Percentiles rank a stretch among this genome's conserved stretches.
These are phyloP conservation scores for Cochlearius cochlearius DNA, from an alignment of 2,113 vertebrate species.

Conservation along the genomic window DNA sequence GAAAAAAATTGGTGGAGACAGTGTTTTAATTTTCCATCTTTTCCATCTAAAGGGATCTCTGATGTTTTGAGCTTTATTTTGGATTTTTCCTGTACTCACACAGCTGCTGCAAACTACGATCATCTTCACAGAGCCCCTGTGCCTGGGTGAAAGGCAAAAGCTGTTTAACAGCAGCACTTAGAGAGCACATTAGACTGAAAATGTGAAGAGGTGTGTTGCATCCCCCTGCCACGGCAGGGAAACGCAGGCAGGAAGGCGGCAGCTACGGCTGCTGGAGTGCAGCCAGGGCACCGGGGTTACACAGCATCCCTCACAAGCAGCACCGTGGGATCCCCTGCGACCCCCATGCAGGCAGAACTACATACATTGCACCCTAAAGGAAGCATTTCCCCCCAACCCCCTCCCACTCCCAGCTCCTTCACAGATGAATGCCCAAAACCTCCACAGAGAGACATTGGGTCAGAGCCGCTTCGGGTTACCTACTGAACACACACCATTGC, in stretches of 20 bases:
- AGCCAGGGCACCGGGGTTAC: not conserved
- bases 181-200: not conserved
- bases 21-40: not conserved
- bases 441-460: not conserved
- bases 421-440: not conserved
- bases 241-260: not conserved
- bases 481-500: not conserved
- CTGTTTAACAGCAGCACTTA: not conserved
- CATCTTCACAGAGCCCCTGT: not conserved
- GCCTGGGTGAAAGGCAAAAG: not conserved
- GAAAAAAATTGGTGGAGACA: not conserved
- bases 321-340: fast-evolving
- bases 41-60: not conserved
- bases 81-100: not conserved
- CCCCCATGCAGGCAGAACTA: not conserved
- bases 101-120: not conserved
- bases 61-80: not conserved
- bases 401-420: not conserved
- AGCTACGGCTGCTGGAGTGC: not conserved
- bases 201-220: not conserved
- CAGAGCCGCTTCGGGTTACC: not conserved
- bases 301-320: not conserved
- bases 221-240: not conserved
- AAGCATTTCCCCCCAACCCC: not conserved
- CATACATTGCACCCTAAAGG: fast-evolving